phyloP scores from a whole-genome alignment of 2,113 vertebrate species.

The Crotalus horridus region DNA sequence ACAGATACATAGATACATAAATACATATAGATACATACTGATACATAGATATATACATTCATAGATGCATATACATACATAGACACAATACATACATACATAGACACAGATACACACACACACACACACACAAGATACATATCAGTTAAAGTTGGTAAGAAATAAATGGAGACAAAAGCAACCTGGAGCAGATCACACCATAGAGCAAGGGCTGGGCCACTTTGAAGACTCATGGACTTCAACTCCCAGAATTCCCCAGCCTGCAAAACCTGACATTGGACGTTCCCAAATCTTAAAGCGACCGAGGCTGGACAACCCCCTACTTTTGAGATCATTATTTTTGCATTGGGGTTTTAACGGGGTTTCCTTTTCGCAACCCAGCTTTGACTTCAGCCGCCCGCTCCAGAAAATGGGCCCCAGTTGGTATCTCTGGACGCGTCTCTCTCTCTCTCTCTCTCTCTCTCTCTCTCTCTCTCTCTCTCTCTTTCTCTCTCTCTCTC shows the following conservation, averaged over 20 bases:
- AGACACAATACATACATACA: too few relatives aligned
- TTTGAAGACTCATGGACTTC: neutral
- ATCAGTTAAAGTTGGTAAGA: neutral
- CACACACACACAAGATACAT: too few relatives aligned
- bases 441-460: too few relatives aligned
- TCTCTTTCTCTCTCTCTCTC: rapidly evolving
- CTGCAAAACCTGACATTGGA: rapidly evolving
- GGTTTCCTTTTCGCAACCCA: neutral
- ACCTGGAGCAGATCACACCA: too few relatives aligned
- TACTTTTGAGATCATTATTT: neutral
- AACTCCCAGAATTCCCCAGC: neutral
- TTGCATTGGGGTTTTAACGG: neutral
- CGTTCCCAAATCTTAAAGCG: neutral
- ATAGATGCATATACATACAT: too few relatives aligned
- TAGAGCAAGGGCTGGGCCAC: neutral
- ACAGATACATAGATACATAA: too few relatives aligned
- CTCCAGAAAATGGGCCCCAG: neutral
- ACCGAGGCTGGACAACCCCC: neutral
- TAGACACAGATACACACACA: too few relatives aligned
- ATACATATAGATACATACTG: too few relatives aligned
- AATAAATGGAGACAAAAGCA: neutral
- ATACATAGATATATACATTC: too few relatives aligned
- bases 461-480: too few relatives aligned
- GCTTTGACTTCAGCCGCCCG: neutral
- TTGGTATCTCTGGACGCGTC: rapidly evolving